Base-by-base conservation (phyloP, 2,113 vertebrate species). In the Pseudorhombus dupliciocellatus region DNA sequence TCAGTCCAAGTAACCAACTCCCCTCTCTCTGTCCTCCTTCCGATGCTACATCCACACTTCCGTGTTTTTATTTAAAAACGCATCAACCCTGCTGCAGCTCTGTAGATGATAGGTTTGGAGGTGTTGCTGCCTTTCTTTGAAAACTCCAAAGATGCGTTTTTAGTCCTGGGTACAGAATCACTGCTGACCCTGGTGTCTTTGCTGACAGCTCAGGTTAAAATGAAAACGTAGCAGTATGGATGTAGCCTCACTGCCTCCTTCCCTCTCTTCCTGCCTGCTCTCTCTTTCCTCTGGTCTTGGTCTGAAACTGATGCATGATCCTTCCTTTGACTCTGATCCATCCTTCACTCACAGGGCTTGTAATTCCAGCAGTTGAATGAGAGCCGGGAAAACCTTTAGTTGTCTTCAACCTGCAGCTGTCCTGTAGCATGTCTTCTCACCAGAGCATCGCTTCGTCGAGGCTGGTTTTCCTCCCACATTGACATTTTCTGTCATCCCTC, bases 1-100 rank as follows among this genome's bases (percentile, higher is more conserved):
- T 83, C 93, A 93, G 86, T 88, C 94, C 83, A 94, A 94, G 94
- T 94, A 94, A 94, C 91, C 70, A 53, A 68, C 58, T 74, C 71
- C 58, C 68, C 70, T 82, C 68, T 66, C 61, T 79, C 61, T 73
- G 12, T 67, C 54, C 59, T 76, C 20, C 16, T 30, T 24, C 69
- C 65, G 37, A 1, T 46, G 42, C 42, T 18, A 46, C 42, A 46
- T 46, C 42, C 42, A 46, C 42, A 46, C 42, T 46, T 7, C 42
- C 0, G 1, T 18, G 42, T 46, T 46, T 46, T 46, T 7, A 18
- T 46, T 46, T 46, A 16, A 5, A 46, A 46, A 46, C 42, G 2
- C 34, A 37, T 37, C 34, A 11, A 37, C 34, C 12, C 34, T 37
- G 34, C 34, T 37, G 4, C 34, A 37, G 2, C 14, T 7, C 42